Conservation (phyloP, 2,888 invertebrate species). For the Bellardia bayeri region DNA sequence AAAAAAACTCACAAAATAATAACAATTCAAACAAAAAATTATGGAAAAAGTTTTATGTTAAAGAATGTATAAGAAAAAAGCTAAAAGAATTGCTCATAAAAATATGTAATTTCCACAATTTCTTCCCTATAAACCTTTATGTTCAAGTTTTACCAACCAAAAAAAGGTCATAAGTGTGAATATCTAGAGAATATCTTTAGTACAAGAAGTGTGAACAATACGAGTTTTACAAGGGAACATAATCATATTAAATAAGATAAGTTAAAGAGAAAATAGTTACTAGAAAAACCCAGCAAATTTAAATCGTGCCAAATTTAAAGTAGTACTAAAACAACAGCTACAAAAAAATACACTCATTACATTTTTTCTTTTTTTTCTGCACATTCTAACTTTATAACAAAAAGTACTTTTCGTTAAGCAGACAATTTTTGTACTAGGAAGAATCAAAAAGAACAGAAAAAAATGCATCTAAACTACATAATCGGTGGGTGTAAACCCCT, state of each 20-base stretch:
- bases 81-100: constrained; percentile 21
- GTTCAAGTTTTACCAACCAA: not conserved
- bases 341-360: constrained; percentile 49
- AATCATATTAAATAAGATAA: constrained; percentile 44
- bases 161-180: constrained; percentile 70
- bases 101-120: constrained; percentile 40
- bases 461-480: constrained; percentile 76
- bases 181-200: constrained; percentile 55
- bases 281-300: constrained; percentile 22
- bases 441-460: constrained; percentile 12
- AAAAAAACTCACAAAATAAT: constrained; percentile 25
- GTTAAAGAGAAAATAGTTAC: not conserved
- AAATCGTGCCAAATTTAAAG: constrained; percentile 62
- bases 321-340: constrained; percentile 11
- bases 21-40: constrained; percentile 34
- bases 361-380: not conserved
- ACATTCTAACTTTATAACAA: constrained; percentile 27
- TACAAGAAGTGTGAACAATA: constrained; percentile 60
- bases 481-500: constrained; percentile 76
- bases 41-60: constrained; percentile 22
- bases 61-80: not conserved
- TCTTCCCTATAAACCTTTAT: constrained; percentile 29
- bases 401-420: constrained; percentile 8
- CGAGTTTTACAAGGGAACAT: constrained; percentile 7
- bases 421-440: constrained; percentile 54